These are phyloP conservation scores for Tortrix viridana DNA, from an alignment of 2,888 invertebrate species.

Conservation along the genomic window DNA sequence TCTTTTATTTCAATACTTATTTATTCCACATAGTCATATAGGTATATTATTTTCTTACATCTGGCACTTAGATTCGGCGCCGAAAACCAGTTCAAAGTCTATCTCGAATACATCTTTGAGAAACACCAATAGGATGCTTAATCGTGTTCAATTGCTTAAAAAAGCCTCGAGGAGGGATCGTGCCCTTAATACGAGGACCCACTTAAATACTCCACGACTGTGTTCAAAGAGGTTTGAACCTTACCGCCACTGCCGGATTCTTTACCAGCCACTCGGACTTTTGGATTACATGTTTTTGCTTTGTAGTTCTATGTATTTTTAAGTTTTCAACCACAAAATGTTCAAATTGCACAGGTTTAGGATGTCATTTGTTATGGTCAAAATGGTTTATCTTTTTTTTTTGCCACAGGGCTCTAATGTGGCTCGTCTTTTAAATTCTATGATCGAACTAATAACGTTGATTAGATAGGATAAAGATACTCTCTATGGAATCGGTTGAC, in stretches of 20 bases:
- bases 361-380: too few species aligned
- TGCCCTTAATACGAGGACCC: conserved; percentile 59
- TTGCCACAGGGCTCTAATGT: too few species aligned
- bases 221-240: conserved; percentile 64
- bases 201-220: conserved; percentile 66
- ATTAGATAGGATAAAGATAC: too few species aligned
- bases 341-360: background rate
- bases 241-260: conserved; percentile 46
- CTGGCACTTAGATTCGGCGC: conserved; percentile 5
- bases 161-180: conserved; percentile 57
- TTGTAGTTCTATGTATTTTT: conserved; percentile 7
- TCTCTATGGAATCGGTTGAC: too few species aligned
- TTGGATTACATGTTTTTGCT: conserved; percentile 20
- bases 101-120: conserved; percentile 58
- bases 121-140: conserved; percentile 63
- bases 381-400: too few species aligned
- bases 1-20: background rate
- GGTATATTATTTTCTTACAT: background rate
- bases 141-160: conserved; percentile 54
- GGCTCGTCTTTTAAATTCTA: too few species aligned
- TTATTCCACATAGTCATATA: background rate
- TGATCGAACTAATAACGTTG: too few species aligned
- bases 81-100: conserved; percentile 47
- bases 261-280: conserved; percentile 36
- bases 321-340: background rate